Conservation (phyloP, 2,113 vertebrate genomes). For the Anguilla rostrata region DNA sequence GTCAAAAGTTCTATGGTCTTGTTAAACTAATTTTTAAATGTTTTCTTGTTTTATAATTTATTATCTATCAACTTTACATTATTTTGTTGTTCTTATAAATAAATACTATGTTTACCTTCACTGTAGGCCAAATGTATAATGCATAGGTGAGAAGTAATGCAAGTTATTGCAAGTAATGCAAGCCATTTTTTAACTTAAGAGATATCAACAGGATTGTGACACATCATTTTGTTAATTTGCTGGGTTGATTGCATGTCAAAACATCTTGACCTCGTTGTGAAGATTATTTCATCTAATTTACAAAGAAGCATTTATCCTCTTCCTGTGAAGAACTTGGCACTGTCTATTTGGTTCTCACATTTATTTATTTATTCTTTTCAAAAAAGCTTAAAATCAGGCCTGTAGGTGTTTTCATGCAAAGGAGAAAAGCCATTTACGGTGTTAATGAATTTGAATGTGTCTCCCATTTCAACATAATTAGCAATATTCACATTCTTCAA, state of each 20-base stretch:
- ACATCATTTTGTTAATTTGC: too few species aligned
- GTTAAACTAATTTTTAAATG: not conserved
- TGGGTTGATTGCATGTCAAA: too few species aligned
- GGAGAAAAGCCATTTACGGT: not conserved
- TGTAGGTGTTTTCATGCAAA: not conserved
- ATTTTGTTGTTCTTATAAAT: not conserved
- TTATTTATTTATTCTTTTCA: not conserved
- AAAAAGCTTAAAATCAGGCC: not conserved
- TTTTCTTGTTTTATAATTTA: not conserved
- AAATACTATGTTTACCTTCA: not conserved
- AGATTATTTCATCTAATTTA: too few species aligned
- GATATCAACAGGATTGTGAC: too few species aligned
- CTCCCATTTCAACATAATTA: not conserved
- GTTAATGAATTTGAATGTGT: too few species aligned
- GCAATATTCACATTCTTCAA: not conserved
- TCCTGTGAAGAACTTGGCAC: too few species aligned
- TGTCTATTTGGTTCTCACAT: not conserved
- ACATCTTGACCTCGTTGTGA: too few species aligned
- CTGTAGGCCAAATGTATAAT: not conserved
- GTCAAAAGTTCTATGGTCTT: not conserved
- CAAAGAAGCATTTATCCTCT: too few species aligned
- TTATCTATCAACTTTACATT: not conserved
- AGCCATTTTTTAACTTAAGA: not conserved
- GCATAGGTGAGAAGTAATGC: not conserved
- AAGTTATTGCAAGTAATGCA: too few species aligned